Evolutionary conservation across 2,888 invertebrate genomes (phyloP), one percentile per base, ranked within the genome.

Genomic region (Sinotaia quadrata): DNA sequence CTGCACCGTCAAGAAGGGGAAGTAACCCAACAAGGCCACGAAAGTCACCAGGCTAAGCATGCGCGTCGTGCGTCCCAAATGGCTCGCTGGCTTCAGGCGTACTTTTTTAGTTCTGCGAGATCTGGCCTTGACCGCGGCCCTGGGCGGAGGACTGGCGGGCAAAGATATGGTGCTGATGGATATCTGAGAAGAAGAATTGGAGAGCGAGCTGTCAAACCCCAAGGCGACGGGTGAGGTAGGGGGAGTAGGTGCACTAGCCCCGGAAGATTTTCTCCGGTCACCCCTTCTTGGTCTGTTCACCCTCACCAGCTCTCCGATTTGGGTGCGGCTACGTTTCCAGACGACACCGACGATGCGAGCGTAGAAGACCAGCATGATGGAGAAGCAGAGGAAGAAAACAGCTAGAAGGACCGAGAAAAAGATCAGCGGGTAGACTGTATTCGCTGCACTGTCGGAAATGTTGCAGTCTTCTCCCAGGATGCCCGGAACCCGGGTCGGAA

Each of bases 1-100:
- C 37, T 78, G 79, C 47, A 78, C 77, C 0, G 79, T 78, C 44
- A 82, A 68, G 66, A 78, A 82, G n/a, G 82, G 82, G 18, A 81
- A 70, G 68, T 78, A 82, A 47, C 80, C 79, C 5, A 80, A 33
- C 1, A 82, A 73, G 58, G 78, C 79, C 5, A 78, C 78, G 29
- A 75, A 69, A 18, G 81, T 80, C 33, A 82, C 79, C 27, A 78
- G 73, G 31, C 77, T 76, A 67, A 82, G 77, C 60, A 81, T 79
- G 21, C 75, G 69, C 0, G 82, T 82, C 10, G 80, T 81, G 44
- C 79, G 67, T 0, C 79, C 61, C 1, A 78, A 34, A 27, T 31
- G n/a, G 18, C 56, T 56, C 27, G 54, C n/a, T 2, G 54, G 54
- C 44, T 41, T 15, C 12, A 37, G 33, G 3, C 36, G 24, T 31